These are phyloP conservation scores for Muricea muricata DNA, from an alignment of 92 coral and sea anemone genomes.

Conservation along the genomic window DNA sequence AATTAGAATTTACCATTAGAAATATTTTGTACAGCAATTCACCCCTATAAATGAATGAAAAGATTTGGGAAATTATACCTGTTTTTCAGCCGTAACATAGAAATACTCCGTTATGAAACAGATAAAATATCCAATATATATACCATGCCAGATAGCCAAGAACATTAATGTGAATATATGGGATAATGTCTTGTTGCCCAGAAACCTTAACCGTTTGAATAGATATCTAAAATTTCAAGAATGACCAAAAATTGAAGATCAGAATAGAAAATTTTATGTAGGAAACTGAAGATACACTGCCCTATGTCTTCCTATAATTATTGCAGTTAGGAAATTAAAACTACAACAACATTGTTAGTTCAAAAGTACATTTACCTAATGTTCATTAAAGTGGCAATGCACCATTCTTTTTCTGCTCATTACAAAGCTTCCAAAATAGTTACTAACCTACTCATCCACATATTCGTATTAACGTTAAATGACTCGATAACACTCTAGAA, in stretches of 20 bases:
- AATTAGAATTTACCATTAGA: background rate
- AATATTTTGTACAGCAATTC: no score
- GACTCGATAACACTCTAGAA: conserved; percentile 82
- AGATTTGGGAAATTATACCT: conserved; percentile 62
- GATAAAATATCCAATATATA: conserved; percentile 79
- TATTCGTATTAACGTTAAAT: conserved; percentile 93
- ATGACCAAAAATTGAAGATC: no score
- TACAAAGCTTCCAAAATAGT: no score
- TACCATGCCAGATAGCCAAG: conserved; percentile 94
- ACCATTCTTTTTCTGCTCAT: no score
- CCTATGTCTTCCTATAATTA: no score
- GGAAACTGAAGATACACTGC: no score
- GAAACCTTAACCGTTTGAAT: conserved; percentile 95
- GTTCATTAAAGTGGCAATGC: no score
- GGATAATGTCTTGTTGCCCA: conserved; percentile 91
- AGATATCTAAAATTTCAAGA: conserved; percentile 69
- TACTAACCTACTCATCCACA: conserved; percentile 94
- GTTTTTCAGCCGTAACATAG: conserved; percentile 81
- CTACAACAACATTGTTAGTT: no score
- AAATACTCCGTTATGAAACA: conserved; percentile 77
- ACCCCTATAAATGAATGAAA: background rate
- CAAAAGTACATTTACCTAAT: no score
- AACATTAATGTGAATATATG: conserved; percentile 86
- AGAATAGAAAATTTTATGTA: no score
- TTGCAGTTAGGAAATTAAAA: no score